Percentiles rank a stretch among this genome's conserved stretches.
Evolutionary conservation across 1,140 invertebrate genomes (phyloP).

Genomic region (Tenebrio molitor): DNA sequence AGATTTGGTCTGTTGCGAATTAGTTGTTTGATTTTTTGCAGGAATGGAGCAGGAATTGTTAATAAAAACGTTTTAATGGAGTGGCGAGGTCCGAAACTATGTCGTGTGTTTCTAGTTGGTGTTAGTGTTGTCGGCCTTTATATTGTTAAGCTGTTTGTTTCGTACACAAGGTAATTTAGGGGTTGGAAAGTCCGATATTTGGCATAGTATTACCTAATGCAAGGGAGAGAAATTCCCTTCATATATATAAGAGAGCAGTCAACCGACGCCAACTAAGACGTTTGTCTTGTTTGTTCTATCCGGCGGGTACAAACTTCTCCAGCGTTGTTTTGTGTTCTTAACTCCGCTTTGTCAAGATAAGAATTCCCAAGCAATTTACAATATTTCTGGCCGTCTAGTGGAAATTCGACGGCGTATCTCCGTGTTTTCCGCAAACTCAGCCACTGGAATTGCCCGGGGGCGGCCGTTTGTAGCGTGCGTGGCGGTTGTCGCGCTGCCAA

Average conservation of each 20-base stretch:
- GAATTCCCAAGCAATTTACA: constrained; percentile 50
- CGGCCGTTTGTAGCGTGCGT: constrained; percentile 37
- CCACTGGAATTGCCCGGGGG: constrained; percentile 42
- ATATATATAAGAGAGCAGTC: constrained; percentile 52
- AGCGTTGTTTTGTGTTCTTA: constrained; percentile 53
- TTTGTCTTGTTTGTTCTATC: constrained; percentile 58
- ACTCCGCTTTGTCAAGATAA: constrained; percentile 53
- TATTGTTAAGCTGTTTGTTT: background rate
- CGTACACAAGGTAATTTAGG: constrained; percentile 8
- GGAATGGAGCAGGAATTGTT: background rate
- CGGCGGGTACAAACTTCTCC: constrained; percentile 49
- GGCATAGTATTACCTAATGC: constrained; percentile 27
- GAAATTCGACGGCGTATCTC: constrained; percentile 41
- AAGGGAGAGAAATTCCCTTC: constrained; percentile 42
- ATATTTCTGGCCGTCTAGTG: constrained; percentile 48
- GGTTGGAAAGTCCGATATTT: constrained; percentile 14
- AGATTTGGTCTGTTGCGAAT: no score
- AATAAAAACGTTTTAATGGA: constrained; percentile 9
- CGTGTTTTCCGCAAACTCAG: constrained; percentile 49
- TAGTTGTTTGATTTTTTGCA: background rate
- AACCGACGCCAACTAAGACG: constrained; percentile 57
- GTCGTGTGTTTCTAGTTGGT: background rate
- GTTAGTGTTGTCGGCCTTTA: background rate
- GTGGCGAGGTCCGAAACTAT: background rate
- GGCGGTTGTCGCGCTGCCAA: constrained; percentile 33